Evolutionary conservation across 2,113 vertebrate genomes (phyloP), one percentile per base, ranked within the genome.

Genomic region (Mirounga angustirostris): DNA sequence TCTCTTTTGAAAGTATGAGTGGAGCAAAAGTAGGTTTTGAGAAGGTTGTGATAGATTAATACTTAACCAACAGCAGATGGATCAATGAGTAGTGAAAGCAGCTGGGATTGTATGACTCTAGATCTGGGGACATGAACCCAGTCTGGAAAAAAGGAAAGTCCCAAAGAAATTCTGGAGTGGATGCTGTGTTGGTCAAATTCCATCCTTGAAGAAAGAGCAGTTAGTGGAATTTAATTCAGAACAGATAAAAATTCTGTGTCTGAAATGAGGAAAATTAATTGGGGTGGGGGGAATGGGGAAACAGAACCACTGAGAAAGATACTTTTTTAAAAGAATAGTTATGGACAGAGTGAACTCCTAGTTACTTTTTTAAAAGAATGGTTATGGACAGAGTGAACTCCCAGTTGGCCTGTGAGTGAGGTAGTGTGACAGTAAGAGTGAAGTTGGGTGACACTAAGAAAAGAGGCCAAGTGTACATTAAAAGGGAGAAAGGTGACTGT

Each of bases 231-330:
- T 81, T 91, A 67, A 5, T 83, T 89, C 33, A 26, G 28, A 97
- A 79, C n/a, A 40, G 52, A 43, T 40, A 63, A 92, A 65, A 43
- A 36, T 36, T 65, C n/a, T 90, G 2, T 56, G 3, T 91, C 26
- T 96, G 33, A 84, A 28, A 65, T 95, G 28, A 93, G 69, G 30
- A 85, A 92, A 86, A 83, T 18, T 54, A 52, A 24, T 46, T 56
- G 9, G 74, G 43, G 43, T 50, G 4, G 22, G 28, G 30, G 43
- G 16, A 30, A 9, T n/a, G 19, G 67, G 5, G 61, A 95, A 89
- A 71, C 0, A 61, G 58, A 91, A 84, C 56, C 33, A 71, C 0
- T 5, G 9, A 84, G 40, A 54, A 71, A n/a, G 6, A 36, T 40
- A 36, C 4, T 56, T 54, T 12, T 81, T 65, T 87, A 0, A 52